Evolutionary conservation across 35 echinoderm and acorn worm species (phyloP), one percentile per base, ranked within the genome.

Genomic region (Ophioderma brevispina): DNA sequence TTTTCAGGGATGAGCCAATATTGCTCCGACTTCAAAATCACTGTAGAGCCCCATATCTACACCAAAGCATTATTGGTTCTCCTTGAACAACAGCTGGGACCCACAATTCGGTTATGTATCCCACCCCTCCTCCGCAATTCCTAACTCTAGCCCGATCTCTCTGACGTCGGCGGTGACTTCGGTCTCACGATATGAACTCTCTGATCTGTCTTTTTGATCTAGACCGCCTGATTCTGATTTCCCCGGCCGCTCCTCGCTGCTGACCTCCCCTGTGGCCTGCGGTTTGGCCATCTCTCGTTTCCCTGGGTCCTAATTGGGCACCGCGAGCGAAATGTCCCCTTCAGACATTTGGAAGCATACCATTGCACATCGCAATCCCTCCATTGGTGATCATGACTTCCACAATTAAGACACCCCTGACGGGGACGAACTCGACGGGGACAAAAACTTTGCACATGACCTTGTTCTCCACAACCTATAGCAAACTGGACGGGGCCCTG

Each of bases 221-320:
- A 19, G 36, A 79, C 31, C 19, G 31, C 77, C 79, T 0, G 33
- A 40, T 5, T 19, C 0, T 41, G 79, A 41, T 0, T 84, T 84
- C 23, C 18, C 25, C 34, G 43, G 0, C 31, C 39, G 23, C 81
- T 50, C 79, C 81, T 50, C 79, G n/a, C 35, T 50, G 40, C 39
- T 32, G 23, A 55, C 49, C 79, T 39, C 0, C 33, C 36, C 79
- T 81, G 36, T 33, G 79, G 79, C 30, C 79, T 31, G 34, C 19
- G 79, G 79, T 21, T 37, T 33, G 79, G 79, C 79, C 39, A 17
- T 19, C 36, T 19, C n/a, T 31, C 79, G 79, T 81, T 81, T 81
- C 36, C 79, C 79, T 70, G 59, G 1, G 28, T 25, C 10, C n/a
- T 70, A 8, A 70, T 6, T 15, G 59, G 59, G 28, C 59, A 70